Base-by-base conservation (phyloP, 2,797 vertebrate genomes). In the Sebastes glaucus region DNA sequence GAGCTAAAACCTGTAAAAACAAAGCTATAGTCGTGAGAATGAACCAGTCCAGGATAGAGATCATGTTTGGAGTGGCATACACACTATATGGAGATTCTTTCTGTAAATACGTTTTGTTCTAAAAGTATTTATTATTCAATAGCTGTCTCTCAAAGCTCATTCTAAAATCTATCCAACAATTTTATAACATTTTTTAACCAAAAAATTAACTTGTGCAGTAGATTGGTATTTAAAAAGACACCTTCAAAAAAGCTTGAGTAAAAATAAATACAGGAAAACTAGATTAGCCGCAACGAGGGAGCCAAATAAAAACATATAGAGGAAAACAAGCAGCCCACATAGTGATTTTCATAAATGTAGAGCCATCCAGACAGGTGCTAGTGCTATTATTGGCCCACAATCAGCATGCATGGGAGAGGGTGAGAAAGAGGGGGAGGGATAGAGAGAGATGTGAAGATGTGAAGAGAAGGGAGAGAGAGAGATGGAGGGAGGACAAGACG, bases 371-470 rank as follows among this genome's bases (percentile, higher is more conserved):
- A 91, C 87, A 95, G 95, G 91, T 95, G 90, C 88, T 90, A 28
- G 55, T 88, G 85, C 92, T 95, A 95, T 94, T 92, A 95, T 93
- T 94, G 92, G 94, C 92, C 84, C 85, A 86, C 77, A 89, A 93
- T 92, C 88, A 93, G 92, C 90, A 93, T 92, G 91, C 90, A 90
- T 74, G 80, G 82, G 70, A 78, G 84, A 90, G 89, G 87, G 87
- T 91, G 91, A 92, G 83, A 88, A 91, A 84, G 68, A 85, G 67
- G 62, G 78, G 66, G 81, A 87, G 75, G 73, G 69, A 67, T 27
- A 70, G 71, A 79, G 72, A 86, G 74, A 80, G 75, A 81, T 64
- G 74, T 80, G 78, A 86, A 67, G 82, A 83, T 80, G 82, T 84
- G 70, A 86, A 77, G 61, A 68, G 81, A 83, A 67, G 68, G 68